phyloP scores from a whole-genome alignment of 2,888 invertebrate genomes.

The Cenopis cana region DNA sequence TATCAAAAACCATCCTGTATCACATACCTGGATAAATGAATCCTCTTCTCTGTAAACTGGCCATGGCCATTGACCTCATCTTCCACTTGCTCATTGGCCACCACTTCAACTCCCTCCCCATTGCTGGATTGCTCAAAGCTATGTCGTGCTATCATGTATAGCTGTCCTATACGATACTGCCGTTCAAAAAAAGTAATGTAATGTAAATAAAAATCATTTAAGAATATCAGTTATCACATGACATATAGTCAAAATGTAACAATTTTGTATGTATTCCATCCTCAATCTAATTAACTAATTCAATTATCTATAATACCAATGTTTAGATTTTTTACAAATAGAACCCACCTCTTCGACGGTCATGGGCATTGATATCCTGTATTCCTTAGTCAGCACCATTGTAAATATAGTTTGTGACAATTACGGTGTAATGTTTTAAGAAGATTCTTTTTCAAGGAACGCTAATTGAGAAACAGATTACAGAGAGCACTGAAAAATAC shows the following conservation, averaged over 20 bases:
- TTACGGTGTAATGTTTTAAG: background rate
- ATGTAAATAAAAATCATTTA: background rate
- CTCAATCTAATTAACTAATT: conserved; percentile 17
- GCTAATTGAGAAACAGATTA: conserved; percentile 18
- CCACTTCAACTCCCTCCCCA: conserved; percentile 96
- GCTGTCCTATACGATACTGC: conserved; percentile 95
- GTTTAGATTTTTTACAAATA: conserved; percentile 21
- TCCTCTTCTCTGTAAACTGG: conserved; percentile 95
- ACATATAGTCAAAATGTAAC: no score
- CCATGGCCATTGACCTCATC: conserved; percentile 93
- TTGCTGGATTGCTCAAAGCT: conserved; percentile 95
- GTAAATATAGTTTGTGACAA: conserved; percentile 37
- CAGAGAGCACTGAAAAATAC: conserved; percentile 19
- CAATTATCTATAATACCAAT: conserved; percentile 22
- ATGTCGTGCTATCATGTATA: conserved; percentile 98
- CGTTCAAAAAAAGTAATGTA: conserved; percentile 33
- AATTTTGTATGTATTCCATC: background rate
- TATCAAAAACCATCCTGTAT: no score
- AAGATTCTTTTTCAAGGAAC: conserved; percentile 30
- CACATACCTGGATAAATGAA: conserved; percentile 92
- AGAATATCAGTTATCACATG: background rate
- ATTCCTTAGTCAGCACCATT: conserved; percentile 96
- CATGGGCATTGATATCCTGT: conserved; percentile 96
- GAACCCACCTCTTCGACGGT: conserved; percentile 93
- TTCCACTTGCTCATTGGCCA: conserved; percentile 92